Conservation (phyloP, 2,888 invertebrate species). For the Cephus spinipes region DNA sequence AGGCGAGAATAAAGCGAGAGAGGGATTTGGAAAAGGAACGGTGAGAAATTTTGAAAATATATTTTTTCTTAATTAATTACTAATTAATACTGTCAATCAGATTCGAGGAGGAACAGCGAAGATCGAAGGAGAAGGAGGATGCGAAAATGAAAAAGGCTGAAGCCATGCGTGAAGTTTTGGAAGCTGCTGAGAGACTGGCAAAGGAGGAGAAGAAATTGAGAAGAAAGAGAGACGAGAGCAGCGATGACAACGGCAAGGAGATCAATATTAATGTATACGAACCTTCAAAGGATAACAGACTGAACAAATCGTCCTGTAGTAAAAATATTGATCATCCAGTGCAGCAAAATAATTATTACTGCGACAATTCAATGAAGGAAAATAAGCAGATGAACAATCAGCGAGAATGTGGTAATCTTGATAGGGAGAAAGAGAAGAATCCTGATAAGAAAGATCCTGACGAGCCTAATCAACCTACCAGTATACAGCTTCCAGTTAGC, state of each 20-base stretch:
- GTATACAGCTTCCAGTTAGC: slow-evolving; percentile 53
- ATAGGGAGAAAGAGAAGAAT: slow-evolving; percentile 2
- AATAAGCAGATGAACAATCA: slow-evolving; percentile 1
- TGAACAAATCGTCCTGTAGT: neutral
- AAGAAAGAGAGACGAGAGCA: slow-evolving; percentile 32
- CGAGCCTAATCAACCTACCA: neutral
- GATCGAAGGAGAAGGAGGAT: slow-evolving; percentile 76
- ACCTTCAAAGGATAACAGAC: neutral
- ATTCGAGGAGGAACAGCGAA: slow-evolving; percentile 78
- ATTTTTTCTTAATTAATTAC: neutral
- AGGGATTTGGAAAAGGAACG: slow-evolving; percentile 68
- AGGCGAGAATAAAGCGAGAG: slow-evolving; percentile 80
- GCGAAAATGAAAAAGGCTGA: slow-evolving; percentile 80
- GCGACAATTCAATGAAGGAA: slow-evolving; percentile 9
- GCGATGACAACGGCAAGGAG: slow-evolving; percentile 26
- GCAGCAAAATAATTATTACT: neutral
- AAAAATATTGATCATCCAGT: neutral
- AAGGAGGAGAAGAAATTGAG: slow-evolving; percentile 71
- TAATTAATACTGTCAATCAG: slow-evolving; percentile 29
- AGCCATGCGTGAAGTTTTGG: slow-evolving; percentile 81
- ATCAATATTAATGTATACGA: neutral
- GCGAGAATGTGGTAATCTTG: slow-evolving; percentile 8
- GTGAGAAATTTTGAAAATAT: slow-evolving; percentile 27
- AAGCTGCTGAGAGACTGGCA: slow-evolving; percentile 78
- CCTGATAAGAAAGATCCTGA: slow-evolving; percentile 6